A percentile compares a stretch with the other conserved stretches of the same genome.
phyloP scores from a whole-genome alignment of 1,140 invertebrate genomes.

The Lamellibrachia luymesi region DNA sequence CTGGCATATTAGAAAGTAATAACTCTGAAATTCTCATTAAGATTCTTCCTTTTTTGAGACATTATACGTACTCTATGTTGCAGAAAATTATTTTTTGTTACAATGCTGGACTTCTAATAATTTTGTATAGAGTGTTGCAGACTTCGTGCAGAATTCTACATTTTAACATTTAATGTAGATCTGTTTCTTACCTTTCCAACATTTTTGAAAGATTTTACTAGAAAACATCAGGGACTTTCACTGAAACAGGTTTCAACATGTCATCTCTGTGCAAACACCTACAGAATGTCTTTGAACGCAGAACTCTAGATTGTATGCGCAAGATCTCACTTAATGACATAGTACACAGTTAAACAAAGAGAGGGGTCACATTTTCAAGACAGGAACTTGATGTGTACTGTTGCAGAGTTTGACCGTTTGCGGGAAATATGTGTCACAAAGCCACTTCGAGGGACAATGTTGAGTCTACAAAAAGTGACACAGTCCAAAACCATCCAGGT shows the following conservation, averaged over 20 bases:
- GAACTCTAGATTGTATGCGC: neutral
- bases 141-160: no score
- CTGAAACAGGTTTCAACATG: no score
- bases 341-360: neutral
- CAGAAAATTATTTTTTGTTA: neutral
- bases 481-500: slow-evolving; percentile 8
- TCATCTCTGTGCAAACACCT: no score
- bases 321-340: neutral
- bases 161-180: neutral
- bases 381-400: neutral
- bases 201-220: neutral
- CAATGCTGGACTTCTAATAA: no score
- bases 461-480: neutral
- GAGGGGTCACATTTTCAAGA: neutral
- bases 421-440: neutral
- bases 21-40: neutral
- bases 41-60: no score
- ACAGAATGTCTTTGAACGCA: neutral
- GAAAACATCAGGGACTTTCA: no score
- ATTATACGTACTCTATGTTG: neutral
- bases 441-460: neutral
- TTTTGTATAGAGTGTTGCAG: no score
- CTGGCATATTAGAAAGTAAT: neutral
- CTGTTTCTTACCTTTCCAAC: neutral
- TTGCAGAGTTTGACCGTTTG: neutral